These are phyloP conservation scores for Eurytemora carolleeae DNA, from an alignment of 1,140 invertebrate species.

Conservation along the genomic window DNA sequence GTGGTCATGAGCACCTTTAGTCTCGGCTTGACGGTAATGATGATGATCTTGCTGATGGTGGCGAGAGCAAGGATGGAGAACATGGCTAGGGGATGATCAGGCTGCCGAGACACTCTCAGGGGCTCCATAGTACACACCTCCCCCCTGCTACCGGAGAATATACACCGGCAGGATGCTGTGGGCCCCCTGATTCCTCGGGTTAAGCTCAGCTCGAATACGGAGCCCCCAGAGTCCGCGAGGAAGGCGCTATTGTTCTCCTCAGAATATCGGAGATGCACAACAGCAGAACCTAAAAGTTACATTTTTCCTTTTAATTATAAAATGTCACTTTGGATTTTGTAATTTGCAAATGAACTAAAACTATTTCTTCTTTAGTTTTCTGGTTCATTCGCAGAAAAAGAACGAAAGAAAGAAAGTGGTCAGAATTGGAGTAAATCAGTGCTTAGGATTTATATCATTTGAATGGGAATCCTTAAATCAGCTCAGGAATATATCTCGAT, in stretches of 20 bases:
- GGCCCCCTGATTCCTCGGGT: conserved; percentile 73
- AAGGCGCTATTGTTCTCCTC: conserved; percentile 52
- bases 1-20: too few species aligned
- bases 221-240: conserved; percentile 82
- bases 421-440: too few species aligned
- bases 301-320: too few species aligned
- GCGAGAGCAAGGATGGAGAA: conserved; percentile 71
- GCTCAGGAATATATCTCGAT: too few species aligned
- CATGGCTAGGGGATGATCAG: conserved; percentile 46
- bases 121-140: conserved; percentile 81
- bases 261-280: conserved; percentile 37
- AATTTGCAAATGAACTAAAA: too few species aligned
- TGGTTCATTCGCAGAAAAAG: too few species aligned
- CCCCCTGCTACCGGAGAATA: conserved; percentile 50
- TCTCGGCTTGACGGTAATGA: conserved; percentile 14
- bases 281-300: neutral
- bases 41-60: conserved; percentile 57
- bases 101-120: conserved; percentile 40
- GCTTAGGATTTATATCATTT: too few species aligned
- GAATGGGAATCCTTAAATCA: too few species aligned
- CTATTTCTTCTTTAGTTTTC: too few species aligned
- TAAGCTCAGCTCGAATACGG: conserved; percentile 86
- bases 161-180: conserved; percentile 22
- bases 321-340: too few species aligned
- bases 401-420: too few species aligned